phyloP scores from a whole-genome alignment of 1,140 invertebrate genomes.

The Thaumetopoea pityocampa region DNA sequence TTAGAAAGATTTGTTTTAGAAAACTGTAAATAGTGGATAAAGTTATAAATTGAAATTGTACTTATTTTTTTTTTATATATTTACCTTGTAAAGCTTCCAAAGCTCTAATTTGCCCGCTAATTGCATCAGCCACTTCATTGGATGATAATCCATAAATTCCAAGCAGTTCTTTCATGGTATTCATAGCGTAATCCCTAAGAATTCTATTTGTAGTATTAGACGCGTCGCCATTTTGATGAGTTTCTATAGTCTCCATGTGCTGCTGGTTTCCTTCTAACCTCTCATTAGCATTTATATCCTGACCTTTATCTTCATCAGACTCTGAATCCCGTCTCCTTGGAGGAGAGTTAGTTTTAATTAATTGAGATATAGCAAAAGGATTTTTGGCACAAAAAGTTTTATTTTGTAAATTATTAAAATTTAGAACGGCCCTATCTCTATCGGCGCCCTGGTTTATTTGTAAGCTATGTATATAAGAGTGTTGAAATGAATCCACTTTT shows the following conservation, averaged over 20 bases:
- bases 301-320: conserved; percentile 64
- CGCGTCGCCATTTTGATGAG: conserved; percentile 62
- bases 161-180: conserved; percentile 84
- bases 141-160: conserved; percentile 83
- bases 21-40: no score
- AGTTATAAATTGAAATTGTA: conserved; percentile 1
- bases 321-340: conserved; percentile 73
- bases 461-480: conserved; percentile 72
- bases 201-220: conserved; percentile 65
- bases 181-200: conserved; percentile 83
- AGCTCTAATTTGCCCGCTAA: conserved; percentile 75
- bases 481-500: conserved; percentile 64
- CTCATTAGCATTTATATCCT: conserved; percentile 66
- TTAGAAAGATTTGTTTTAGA: no score
- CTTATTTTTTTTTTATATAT: conserved; percentile 7
- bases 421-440: conserved; percentile 56
- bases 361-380: conserved; percentile 74
- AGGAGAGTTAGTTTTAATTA: conserved; percentile 74
- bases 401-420: conserved; percentile 71
- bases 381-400: conserved; percentile 76
- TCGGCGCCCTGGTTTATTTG: conserved; percentile 58
- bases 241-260: conserved; percentile 38
- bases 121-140: conserved; percentile 78
- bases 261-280: conserved; percentile 51
- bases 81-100: conserved; percentile 73